Evolutionary conservation across 2,113 vertebrate genomes (phyloP).

Genomic region (Anguilla japonica): DNA sequence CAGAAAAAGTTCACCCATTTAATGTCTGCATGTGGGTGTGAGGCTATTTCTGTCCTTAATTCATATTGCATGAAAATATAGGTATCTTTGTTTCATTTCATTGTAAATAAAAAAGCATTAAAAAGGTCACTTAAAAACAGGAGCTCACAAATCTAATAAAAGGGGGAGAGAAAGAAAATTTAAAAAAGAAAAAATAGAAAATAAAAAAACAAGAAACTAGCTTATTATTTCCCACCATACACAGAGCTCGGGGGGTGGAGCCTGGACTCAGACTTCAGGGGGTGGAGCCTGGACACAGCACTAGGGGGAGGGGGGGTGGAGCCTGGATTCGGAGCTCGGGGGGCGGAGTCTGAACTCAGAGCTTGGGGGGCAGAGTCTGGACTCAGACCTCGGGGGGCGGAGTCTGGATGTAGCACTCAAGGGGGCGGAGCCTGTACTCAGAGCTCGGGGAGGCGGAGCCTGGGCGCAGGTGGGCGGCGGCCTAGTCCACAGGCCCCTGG

Average conservation of each 20-base stretch:
- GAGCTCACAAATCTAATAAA: constrained; percentile 14
- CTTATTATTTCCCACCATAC: constrained; percentile 42
- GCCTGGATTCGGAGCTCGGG: too few relatives aligned
- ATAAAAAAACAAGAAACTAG: constrained; percentile 42
- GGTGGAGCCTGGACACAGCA: too few relatives aligned
- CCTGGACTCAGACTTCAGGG: too few relatives aligned
- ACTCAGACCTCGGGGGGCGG: too few relatives aligned
- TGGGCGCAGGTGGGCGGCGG: too few relatives aligned
- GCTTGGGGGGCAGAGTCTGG: too few relatives aligned
- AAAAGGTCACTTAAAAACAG: constrained; percentile 39
- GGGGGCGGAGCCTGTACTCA: too few relatives aligned
- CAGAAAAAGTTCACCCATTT: constrained; percentile 1
- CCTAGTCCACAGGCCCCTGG: constrained; percentile 83
- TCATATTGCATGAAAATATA: constrained; percentile 24
- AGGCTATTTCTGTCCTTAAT: neutral
- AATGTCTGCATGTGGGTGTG: constrained; percentile 1
- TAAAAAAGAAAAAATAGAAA: neutral
- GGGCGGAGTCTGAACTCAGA: too few relatives aligned
- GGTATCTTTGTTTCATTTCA: constrained; percentile 9
- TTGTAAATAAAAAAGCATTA: constrained; percentile 15
- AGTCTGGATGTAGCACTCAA: too few relatives aligned
- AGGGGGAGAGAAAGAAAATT: neutral
- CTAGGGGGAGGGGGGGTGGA: too few relatives aligned
- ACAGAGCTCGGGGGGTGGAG: neutral
- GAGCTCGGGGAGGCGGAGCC: neutral